Evolutionary conservation across 2,797 vertebrate genomes (phyloP), one percentile per base, ranked within the genome.

Genomic region (Amblyraja radiata): DNA sequence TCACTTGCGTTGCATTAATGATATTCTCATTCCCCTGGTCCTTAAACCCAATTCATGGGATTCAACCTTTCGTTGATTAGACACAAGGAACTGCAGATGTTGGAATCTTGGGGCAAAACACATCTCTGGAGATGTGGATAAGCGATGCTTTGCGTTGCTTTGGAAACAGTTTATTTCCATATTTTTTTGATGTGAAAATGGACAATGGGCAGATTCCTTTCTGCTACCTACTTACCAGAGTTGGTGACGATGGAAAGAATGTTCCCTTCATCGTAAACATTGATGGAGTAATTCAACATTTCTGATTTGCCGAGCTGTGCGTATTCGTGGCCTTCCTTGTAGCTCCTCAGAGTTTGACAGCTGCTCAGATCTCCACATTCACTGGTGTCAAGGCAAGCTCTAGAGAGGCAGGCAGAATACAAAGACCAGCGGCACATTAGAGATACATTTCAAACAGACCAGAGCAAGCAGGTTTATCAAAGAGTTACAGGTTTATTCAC

Each of bases 241-340:
- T 98, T 99, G 93, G 98, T 99, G 95, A 99, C 98, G 74, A 99
- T 98, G 93, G 98, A 99, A 93, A 99, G 98, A 1, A 98, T 97
- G 95, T 98, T 99, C 90, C 98, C 99, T 74, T 99, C 98, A 79
- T 99, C 99, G 46, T 99, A 99, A 94, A 99, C 97, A 94, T 99
- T 99, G 13, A 99, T 95, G 0, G 99, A 99, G 94, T 99, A 99
- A 96, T 99, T 99, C 25, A 99, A 95, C 99, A 99, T 99, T 95
- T 99, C 99, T 0, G 98, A 97, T 73, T 97, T 97, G 94, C 99
- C 98, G 93, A 99, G 97, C 1, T 98, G 98, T 93, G 98, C 97
- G 18, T 98, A 98, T 93, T 99, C 98, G 93, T 99, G 98, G 8
- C 95, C 96, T 94, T 99, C 99, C 96, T 94, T 97, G 96, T 99